Percentiles rank a stretch among this genome's conserved stretches.
Conservation (phyloP, 2,113 vertebrate species). For the Ceyx melanurus region DNA sequence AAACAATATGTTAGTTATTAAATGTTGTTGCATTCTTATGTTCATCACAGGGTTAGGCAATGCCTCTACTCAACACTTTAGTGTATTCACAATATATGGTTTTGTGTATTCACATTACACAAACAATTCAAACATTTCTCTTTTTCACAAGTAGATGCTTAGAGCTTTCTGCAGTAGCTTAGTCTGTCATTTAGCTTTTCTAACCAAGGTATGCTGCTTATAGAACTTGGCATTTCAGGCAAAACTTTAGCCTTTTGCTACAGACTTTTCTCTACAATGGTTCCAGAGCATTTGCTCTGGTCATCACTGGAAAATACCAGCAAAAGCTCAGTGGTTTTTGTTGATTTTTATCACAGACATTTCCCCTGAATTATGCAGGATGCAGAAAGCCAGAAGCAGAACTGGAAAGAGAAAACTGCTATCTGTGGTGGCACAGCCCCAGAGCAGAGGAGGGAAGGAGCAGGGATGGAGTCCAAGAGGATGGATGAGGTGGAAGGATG, state of each 20-base stretch:
- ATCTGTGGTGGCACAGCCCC: not conserved
- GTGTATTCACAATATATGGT: not conserved
- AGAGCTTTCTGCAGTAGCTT: not conserved
- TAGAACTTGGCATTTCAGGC: not conserved
- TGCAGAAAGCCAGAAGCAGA: not conserved
- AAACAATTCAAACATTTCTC: not conserved
- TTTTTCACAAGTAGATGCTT: not conserved
- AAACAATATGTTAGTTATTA: not conserved
- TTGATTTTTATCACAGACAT: not conserved
- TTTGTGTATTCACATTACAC: no score
- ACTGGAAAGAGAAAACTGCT: not conserved
- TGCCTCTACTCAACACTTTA: not conserved
- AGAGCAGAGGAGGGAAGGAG: not conserved
- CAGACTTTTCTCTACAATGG: not conserved
- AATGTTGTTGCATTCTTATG: not conserved
- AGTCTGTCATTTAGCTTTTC: not conserved
- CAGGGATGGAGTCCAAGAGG: not conserved
- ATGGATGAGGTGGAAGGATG: not conserved
- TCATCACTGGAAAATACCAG: not conserved
- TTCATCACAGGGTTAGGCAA: not conserved
- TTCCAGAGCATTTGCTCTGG: not conserved
- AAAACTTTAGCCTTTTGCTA: not conserved
- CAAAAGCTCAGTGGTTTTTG: not conserved
- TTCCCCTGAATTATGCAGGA: not conserved
- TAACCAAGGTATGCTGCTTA: not conserved